Percentiles rank a stretch among this genome's conserved stretches.
phyloP scores from a whole-genome alignment of 2,797 vertebrate genomes.

The Benthosema pterotum region DNA sequence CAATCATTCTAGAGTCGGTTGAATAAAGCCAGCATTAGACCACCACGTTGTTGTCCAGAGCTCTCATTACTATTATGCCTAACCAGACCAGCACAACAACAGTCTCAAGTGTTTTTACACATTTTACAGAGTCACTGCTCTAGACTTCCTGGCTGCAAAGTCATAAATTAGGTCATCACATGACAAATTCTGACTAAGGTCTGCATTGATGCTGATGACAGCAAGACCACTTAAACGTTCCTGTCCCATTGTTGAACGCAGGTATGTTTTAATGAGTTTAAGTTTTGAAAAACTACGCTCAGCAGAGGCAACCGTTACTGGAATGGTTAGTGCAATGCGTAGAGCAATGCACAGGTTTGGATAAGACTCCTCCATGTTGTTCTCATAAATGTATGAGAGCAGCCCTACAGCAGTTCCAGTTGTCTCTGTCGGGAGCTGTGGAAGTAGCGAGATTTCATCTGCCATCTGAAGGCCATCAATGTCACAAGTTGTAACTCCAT shows the following conservation, averaged over 20 bases:
- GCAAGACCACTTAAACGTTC: constrained; percentile 3
- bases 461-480: too few species aligned
- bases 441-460: too few species aligned
- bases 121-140: neutral
- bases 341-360: constrained; percentile 20
- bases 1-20: too few species aligned
- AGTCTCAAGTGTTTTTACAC: too few species aligned
- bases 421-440: too few species aligned
- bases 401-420: too few species aligned
- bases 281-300: constrained; percentile 19
- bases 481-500: too few species aligned
- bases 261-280: constrained; percentile 13
- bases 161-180: constrained; percentile 10
- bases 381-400: too few species aligned
- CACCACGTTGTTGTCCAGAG: too few species aligned
- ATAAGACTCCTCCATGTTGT: neutral
- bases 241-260: constrained; percentile 9
- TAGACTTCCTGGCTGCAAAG: constrained; percentile 7
- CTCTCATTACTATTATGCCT: too few species aligned
- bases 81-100: too few species aligned
- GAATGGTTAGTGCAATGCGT: constrained; percentile 2
- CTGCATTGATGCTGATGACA: constrained; percentile 10
- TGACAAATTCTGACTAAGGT: constrained; percentile 1
- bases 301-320: constrained; percentile 18
- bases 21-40: too few species aligned